These are phyloP conservation scores for Amphiprion percula DNA, from an alignment of 2,113 vertebrate genomes.

Conservation along the genomic window DNA sequence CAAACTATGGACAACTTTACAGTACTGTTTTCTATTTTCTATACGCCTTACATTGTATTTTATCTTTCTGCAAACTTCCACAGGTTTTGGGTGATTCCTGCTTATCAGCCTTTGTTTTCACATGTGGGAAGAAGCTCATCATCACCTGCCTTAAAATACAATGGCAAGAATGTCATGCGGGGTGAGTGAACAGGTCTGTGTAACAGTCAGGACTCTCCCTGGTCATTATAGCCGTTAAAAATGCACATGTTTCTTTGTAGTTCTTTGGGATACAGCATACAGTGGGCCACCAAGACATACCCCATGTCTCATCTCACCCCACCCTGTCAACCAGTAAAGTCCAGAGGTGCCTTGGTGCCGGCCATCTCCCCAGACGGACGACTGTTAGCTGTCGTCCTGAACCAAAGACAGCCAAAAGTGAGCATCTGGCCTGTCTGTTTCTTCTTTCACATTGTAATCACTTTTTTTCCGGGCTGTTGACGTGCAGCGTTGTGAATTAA, in stretches of 20 bases:
- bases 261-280: slow-evolving; percentile 80
- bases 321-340: slow-evolving; percentile 88
- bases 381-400: slow-evolving; percentile 89
- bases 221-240: neutral
- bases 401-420: slow-evolving; percentile 94
- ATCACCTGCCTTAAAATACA: slow-evolving; percentile 88
- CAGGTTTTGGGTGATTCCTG: slow-evolving; percentile 91
- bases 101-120: slow-evolving; percentile 91
- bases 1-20: neutral
- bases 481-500: neutral
- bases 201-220: neutral
- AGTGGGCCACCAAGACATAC: slow-evolving; percentile 88
- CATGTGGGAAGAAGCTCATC: slow-evolving; percentile 83
- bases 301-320: slow-evolving; percentile 83
- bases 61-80: neutral
- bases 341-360: slow-evolving; percentile 90
- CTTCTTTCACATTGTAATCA: neutral
- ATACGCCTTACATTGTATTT: neutral
- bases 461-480: neutral
- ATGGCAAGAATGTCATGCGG: slow-evolving; percentile 86
- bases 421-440: neutral
- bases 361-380: slow-evolving; percentile 91
- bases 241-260: slow-evolving; percentile 65
- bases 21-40: neutral
- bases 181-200: slow-evolving; percentile 77